Conservation (phyloP, 2,888 invertebrate species). For the Nemotelus pantherinus region DNA sequence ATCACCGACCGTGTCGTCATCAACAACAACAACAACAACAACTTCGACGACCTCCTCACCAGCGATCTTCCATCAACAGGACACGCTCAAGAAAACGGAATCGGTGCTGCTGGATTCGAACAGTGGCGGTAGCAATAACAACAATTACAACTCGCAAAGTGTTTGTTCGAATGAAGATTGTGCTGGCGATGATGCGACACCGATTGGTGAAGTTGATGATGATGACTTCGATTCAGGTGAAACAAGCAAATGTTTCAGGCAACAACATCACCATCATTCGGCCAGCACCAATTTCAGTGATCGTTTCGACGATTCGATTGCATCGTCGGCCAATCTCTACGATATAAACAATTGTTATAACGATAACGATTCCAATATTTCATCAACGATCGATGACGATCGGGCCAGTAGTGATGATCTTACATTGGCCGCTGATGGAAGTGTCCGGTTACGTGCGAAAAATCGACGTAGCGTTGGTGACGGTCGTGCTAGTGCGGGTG, state of each 20-base stretch:
- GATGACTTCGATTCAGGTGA: constrained; percentile 41
- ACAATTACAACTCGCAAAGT: constrained; percentile 7
- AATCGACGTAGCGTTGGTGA: background rate
- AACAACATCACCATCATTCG: background rate
- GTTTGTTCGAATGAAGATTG: constrained; percentile 23
- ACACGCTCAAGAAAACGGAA: background rate
- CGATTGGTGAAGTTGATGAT: constrained; percentile 18
- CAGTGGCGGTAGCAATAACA: background rate
- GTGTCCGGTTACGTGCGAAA: background rate
- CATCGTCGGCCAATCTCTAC: constrained; percentile 21
- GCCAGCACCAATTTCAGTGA: constrained; percentile 11
- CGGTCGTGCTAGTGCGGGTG: constrained; percentile 16
- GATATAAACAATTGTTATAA: constrained; percentile 31
- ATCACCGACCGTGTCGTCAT: constrained; percentile 25
- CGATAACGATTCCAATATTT: constrained; percentile 39
- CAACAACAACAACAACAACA: constrained; percentile 26
- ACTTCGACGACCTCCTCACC: background rate
- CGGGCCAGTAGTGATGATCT: constrained; percentile 24
- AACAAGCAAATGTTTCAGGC: background rate
- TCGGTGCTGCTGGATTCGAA: background rate
- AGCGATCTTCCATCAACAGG: background rate
- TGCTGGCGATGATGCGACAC: constrained; percentile 29
- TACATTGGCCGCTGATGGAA: constrained; percentile 3
- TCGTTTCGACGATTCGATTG: constrained; percentile 7
- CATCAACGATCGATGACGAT: constrained; percentile 34